A percentile compares a stretch with the other conserved stretches of the same genome.
Conservation (phyloP, 2,888 invertebrate genomes). For the Cephalotes varians region DNA sequence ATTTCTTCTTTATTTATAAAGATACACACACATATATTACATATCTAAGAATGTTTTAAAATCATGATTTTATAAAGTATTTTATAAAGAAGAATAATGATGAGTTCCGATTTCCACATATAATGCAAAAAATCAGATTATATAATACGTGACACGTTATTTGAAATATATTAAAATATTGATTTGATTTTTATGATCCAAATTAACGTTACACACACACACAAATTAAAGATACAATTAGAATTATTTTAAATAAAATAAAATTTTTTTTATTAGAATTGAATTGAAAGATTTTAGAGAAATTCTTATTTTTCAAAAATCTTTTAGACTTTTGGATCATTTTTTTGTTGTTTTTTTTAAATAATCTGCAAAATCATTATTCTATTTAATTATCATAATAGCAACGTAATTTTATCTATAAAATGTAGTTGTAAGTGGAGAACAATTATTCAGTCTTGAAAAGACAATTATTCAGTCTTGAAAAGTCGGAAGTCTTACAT, state of each 20-base stretch:
- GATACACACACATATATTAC: not conserved
- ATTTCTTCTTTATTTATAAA: not conserved
- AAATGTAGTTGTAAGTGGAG: not conserved
- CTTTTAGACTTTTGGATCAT: not conserved
- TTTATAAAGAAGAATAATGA: not conserved
- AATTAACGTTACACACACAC: no score
- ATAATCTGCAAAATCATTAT: not conserved
- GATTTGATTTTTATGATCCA: not conserved
- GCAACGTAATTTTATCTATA: not conserved
- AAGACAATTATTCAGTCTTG: not conserved
- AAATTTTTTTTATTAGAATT: not conserved
- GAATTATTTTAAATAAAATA: not conserved
- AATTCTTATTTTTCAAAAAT: no score
- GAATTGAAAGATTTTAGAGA: no score
- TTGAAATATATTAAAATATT: not conserved
- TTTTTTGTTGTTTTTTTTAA: not conserved
- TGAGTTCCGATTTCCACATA: not conserved
- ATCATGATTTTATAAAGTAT: not conserved
- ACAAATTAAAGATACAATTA: not conserved
- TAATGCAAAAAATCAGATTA: not conserved
- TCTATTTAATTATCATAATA: not conserved
- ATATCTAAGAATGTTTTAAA: not conserved
- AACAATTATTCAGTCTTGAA: not conserved
- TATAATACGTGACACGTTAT: not conserved
- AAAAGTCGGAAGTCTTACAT: conserved; percentile 65